Conservation (phyloP, 1,140 invertebrate species). For the Batillaria attramentaria region DNA sequence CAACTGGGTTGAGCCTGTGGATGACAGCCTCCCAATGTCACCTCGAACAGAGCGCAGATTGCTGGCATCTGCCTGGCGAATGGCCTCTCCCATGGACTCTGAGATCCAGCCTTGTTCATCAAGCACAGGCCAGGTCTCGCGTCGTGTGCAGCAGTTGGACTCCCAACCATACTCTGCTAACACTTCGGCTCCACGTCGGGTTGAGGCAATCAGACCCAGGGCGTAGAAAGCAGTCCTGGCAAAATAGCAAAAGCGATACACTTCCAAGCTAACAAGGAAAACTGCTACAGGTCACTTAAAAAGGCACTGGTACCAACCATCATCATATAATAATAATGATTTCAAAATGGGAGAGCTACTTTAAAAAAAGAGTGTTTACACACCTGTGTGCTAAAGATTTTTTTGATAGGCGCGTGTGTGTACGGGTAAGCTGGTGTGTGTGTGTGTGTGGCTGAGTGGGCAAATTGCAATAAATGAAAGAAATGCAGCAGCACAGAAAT, state of each 20-base stretch:
- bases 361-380: neutral
- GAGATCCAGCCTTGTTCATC: constrained; percentile 74
- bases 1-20: constrained; percentile 28
- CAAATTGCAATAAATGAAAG: no score
- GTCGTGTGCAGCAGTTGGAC: constrained; percentile 79
- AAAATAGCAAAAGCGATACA: no score
- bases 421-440: neutral
- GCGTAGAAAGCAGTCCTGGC: constrained; percentile 86
- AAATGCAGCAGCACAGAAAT: no score
- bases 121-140: constrained; percentile 87
- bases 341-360: neutral
- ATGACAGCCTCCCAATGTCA: constrained; percentile 31
- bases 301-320: no score
- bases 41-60: constrained; percentile 10
- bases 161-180: constrained; percentile 86
- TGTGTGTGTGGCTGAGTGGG: no score
- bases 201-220: constrained; percentile 87
- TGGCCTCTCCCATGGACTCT: constrained; percentile 45
- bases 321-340: neutral
- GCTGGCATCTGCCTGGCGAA: constrained; percentile 33
- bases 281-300: no score
- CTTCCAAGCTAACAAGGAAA: no score
- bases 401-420: neutral
- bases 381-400: neutral
- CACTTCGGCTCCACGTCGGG: constrained; percentile 83